Percentiles rank a stretch among this genome's conserved stretches.
phyloP scores from a whole-genome alignment of 2,797 vertebrate genomes.

The Cuniculus paca region DNA sequence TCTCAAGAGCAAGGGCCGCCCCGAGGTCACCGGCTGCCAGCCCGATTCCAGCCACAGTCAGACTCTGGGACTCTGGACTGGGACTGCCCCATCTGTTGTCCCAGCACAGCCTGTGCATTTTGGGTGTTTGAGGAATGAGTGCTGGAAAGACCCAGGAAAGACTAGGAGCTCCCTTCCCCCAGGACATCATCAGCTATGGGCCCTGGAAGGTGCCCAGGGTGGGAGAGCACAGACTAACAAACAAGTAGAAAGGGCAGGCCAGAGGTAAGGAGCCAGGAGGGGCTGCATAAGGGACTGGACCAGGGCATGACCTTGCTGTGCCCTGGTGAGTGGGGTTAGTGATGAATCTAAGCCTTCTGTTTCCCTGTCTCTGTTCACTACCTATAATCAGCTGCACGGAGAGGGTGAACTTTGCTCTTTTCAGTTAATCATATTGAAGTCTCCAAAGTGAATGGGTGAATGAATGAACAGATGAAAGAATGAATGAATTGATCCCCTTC shows the following conservation, averaged over 20 bases:
- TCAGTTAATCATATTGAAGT: neutral
- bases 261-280: neutral
- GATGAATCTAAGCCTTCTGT: too few relatives aligned
- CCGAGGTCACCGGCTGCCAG: neutral
- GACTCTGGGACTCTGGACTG: neutral
- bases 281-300: rapidly evolving
- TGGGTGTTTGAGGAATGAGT: neutral
- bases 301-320: rapidly evolving
- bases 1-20: neutral
- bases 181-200: neutral
- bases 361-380: neutral
- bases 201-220: neutral
- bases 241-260: neutral
- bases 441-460: neutral
- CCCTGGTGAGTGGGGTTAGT: neutral
- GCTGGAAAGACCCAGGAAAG: neutral
- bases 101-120: neutral
- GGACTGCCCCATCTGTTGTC: neutral
- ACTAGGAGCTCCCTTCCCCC: rapidly evolving
- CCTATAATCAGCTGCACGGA: neutral
- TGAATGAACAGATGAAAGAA: neutral
- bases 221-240: neutral
- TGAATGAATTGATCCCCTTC: neutral
- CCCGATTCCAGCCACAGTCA: rapidly evolving
- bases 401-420: neutral